These are phyloP conservation scores for Hypomesus transpacificus DNA, from an alignment of 2,113 vertebrate genomes.

Conservation along the genomic window DNA sequence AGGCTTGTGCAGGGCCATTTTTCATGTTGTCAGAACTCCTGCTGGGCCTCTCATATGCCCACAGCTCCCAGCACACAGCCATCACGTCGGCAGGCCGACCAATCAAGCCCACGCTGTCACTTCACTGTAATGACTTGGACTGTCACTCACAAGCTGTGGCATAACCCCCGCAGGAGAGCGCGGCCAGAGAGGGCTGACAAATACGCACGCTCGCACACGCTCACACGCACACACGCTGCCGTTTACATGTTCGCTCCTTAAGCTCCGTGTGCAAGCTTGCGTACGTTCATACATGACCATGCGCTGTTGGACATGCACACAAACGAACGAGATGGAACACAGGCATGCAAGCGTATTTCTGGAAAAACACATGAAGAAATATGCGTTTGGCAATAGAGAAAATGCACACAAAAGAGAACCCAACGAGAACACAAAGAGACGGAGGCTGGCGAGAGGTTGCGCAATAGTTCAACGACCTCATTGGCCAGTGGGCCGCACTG, in stretches of 20 bases:
- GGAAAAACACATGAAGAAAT: slow-evolving; percentile 15
- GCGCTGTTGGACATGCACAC: background rate
- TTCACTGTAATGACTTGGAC: slow-evolving; percentile 60
- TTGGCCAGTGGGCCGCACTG: slow-evolving; percentile 24
- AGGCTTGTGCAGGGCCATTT: slow-evolving; percentile 52
- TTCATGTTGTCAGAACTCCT: slow-evolving; percentile 64
- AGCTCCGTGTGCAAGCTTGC: too few relatives aligned
- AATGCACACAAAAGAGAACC: too few relatives aligned
- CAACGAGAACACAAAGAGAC: too few relatives aligned
- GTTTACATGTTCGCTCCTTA: too few relatives aligned
- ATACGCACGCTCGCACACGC: slow-evolving; percentile 12
- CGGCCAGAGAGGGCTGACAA: slow-evolving; percentile 7
- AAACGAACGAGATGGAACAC: background rate
- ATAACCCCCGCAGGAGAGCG: slow-evolving; percentile 21
- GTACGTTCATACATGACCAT: too few relatives aligned
- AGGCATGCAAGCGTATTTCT: background rate
- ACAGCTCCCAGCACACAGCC: slow-evolving; percentile 51
- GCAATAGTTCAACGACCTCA: slow-evolving; percentile 1
- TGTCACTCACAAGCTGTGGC: slow-evolving; percentile 56
- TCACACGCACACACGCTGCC: background rate
- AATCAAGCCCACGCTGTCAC: slow-evolving; percentile 68
- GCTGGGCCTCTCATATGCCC: slow-evolving; percentile 62
- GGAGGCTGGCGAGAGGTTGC: background rate
- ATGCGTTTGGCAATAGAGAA: background rate
- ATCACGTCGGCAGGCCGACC: slow-evolving; percentile 61